Base-by-base conservation (phyloP, 2,113 vertebrate species). In the Ceyx margarethae region DNA sequence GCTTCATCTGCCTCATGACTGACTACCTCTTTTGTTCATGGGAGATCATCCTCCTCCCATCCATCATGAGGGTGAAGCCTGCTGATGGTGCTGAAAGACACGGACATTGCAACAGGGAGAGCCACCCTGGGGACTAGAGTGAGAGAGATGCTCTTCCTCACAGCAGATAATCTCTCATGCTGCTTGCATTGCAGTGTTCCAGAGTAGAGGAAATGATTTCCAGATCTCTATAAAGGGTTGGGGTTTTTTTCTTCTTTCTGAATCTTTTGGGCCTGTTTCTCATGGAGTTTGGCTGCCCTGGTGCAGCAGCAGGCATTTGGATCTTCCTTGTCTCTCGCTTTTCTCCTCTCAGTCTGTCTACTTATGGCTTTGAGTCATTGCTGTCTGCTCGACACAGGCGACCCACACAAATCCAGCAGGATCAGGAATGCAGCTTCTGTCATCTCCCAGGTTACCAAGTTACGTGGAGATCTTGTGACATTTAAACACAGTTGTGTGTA, bases 321-420 rank as follows among this genome's bases (percentile, higher is more conserved):
- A 96, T 85, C 58, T 58, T 89, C 78, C 50, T 28, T 46, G 81
- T 94, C 91, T 96, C 89, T 94, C 37, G 5, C 89, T 78, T 94
- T 82, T 87, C 75, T 87, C 58, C 22, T 58, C 45, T 40, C 71
- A 68, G 71, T 85, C 93, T 95, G 91, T 76, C 78, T 81, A 7
- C 57, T 62, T 68, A 43, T 11, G 65, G 29, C 83, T 92, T 76
- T 78, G 78, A 93, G 57, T 92, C 87, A 45, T 74, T 91, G 56
- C 86, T 91, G 45, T 91, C 89, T 92, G 61, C 68, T 91, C 19
- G 2, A 51, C 74, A 46, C 4, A 0, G 1, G 0, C 2, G 3
- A 80, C 62, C 81, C 1, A 77, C 73, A 54, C 72, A 92, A 84
- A 69, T 57, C 56, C 81, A 85, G 1, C 2, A 2, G 60, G 72